Evolutionary conservation across 2,797 vertebrate genomes (phyloP), one percentile per base, ranked within the genome.

Genomic region (Enteromius fasciolatus): DNA sequence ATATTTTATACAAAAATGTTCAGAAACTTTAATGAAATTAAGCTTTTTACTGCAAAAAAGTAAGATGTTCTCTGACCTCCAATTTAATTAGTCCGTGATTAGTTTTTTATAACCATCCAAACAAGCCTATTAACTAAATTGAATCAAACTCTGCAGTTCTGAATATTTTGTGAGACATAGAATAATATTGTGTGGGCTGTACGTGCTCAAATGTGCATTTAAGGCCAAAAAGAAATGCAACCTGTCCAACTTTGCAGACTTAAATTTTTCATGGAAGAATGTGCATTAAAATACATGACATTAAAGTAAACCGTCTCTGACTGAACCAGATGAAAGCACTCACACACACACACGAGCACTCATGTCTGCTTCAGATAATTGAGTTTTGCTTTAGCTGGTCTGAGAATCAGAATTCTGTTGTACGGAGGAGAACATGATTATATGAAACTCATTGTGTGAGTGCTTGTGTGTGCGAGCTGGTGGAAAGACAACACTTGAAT

Each of bases 361-460:
- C 18, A 61, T 12, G 74, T 39, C 48, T 59, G 66, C 31, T 74
- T 59, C 36, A 57, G 75, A 36, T 63, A 66, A 73, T 17, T 52
- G 23, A 72, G 31, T 72, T 25, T 28, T 76, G 41, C 28, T 23
- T 61, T 68, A 57, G 78, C 46, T 20, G 75, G 15, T 36, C 23
- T 80, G 67, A 44, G 66, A 9, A 57, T 72, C 75, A 36, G 33
- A 78, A 64, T 81, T 23, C n/a, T 64, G 28, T 81, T 70, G 69
- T 70, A 31, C 31, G 23, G 4, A 54, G 67, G 57, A 66, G 44
- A 12, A 44, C 61, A 50, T 73, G 18, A 31, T 68, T 52, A 54
- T 10, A 48, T 10, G n/a, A 48, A 61, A 59, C 63, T 25, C 15
- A 73, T 44, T n/a, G 9, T 76, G 48, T 59, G 80, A 76, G 50